phyloP scores from a whole-genome alignment of 1,140 invertebrate genomes.

The Ctenoplectra terminalis region DNA sequence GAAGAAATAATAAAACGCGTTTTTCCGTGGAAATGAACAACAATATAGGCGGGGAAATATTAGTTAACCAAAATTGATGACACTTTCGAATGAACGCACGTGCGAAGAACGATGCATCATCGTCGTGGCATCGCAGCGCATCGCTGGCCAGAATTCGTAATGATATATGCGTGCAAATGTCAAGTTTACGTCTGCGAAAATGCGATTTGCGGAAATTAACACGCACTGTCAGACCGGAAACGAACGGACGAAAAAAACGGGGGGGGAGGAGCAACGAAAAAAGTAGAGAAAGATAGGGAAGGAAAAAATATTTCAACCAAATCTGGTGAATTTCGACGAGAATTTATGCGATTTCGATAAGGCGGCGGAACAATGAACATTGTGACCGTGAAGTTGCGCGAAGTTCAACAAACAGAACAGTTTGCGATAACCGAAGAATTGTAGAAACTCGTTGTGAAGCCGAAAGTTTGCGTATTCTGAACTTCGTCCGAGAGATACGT shows the following conservation, averaged over 20 bases:
- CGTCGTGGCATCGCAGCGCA: slow-evolving; percentile 25
- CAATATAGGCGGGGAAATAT: slow-evolving; percentile 6
- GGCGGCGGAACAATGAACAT: slow-evolving; percentile 26
- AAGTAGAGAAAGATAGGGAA: not conserved
- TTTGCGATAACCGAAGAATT: slow-evolving; percentile 56
- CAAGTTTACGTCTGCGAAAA: slow-evolving; percentile 41
- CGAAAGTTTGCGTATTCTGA: slow-evolving; percentile 34
- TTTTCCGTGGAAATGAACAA: not conserved
- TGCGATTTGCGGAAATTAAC: slow-evolving; percentile 33
- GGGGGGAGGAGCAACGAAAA: not conserved
- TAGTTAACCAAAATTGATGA: slow-evolving; percentile 36
- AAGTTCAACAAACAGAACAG: slow-evolving; percentile 42
- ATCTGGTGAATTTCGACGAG: not conserved
- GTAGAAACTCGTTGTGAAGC: slow-evolving; percentile 45
- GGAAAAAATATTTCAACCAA: not conserved
- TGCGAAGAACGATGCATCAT: slow-evolving; percentile 42
- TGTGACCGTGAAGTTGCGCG: slow-evolving; percentile 35
- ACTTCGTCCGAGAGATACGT: slow-evolving; percentile 24
- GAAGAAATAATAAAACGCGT: too few relatives aligned
- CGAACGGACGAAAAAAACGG: not conserved
- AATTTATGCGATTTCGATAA: slow-evolving; percentile 59
- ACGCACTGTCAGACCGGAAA: not conserved
- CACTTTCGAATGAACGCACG: slow-evolving; percentile 42
- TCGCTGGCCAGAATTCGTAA: slow-evolving; percentile 31
- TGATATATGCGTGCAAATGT: slow-evolving; percentile 35